Percentiles rank a stretch among this genome's conserved stretches.
Evolutionary conservation across 2,888 invertebrate genomes (phyloP).

Genomic region (Cylindroiulus punctatus): DNA sequence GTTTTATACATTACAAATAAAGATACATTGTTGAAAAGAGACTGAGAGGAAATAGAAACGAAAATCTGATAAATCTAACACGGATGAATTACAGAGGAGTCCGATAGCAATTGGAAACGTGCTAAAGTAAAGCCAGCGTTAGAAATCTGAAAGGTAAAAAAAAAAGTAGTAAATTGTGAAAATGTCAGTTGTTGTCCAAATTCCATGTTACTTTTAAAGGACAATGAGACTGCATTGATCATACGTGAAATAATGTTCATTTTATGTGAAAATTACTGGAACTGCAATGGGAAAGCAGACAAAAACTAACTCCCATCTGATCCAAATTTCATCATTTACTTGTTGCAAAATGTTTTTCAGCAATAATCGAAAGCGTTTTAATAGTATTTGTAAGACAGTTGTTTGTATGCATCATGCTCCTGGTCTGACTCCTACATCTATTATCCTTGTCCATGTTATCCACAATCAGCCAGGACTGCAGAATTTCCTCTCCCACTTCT

Average conservation of each 20-base stretch:
- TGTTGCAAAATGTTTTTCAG: background rate
- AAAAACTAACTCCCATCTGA: background rate
- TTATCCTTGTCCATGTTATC: no score
- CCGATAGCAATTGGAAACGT: constrained; percentile 55
- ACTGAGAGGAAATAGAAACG: constrained; percentile 49
- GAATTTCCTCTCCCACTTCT: no score
- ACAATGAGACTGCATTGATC: constrained; percentile 25
- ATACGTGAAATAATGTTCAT: background rate
- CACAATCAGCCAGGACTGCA: no score
- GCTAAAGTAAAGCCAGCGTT: constrained; percentile 53
- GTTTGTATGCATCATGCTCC: no score
- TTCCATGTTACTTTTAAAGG: background rate
- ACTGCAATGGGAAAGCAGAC: no score
- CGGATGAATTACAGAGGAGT: constrained; percentile 46
- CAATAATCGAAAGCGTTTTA: no score
- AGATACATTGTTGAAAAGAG: constrained; percentile 47
- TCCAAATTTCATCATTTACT: background rate
- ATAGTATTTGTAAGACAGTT: no score
- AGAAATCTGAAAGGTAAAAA: constrained; percentile 54
- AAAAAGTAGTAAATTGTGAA: background rate
- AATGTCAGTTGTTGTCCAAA: background rate
- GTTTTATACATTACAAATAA: constrained; percentile 42
- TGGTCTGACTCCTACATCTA: no score
- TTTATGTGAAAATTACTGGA: no score
- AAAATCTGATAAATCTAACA: constrained; percentile 50